phyloP scores from a whole-genome alignment of 2,888 invertebrate species.

The Torymus auratus region DNA sequence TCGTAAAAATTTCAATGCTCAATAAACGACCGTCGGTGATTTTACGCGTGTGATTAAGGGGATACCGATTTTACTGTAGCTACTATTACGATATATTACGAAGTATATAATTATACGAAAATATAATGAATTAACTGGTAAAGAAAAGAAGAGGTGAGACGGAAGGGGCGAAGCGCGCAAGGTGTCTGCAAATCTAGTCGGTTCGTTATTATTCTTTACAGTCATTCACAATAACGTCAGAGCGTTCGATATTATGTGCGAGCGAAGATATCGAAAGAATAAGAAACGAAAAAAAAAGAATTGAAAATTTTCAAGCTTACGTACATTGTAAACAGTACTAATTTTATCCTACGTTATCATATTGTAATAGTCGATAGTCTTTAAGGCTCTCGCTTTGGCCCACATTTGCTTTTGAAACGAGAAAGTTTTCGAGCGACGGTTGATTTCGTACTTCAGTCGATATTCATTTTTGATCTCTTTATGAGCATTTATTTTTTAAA shows the following conservation, averaged over 20 bases:
- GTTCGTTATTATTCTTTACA: conserved; percentile 33
- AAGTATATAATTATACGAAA: conserved; percentile 29
- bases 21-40: conserved; percentile 26
- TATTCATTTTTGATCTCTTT: neutral
- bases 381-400: conserved; percentile 38
- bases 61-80: conserved; percentile 45
- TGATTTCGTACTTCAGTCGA: neutral
- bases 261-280: conserved; percentile 31
- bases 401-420: conserved; percentile 32
- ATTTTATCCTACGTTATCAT: conserved; percentile 27
- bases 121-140: conserved; percentile 36
- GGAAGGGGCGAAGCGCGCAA: neutral
- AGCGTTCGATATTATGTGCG: conserved; percentile 44
- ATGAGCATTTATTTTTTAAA: no score
- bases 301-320: conserved; percentile 35
- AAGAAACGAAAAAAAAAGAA: neutral
- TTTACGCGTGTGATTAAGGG: conserved; percentile 43
- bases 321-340: conserved; percentile 29
- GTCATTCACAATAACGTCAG: conserved; percentile 27
- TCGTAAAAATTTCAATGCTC: conserved; percentile 27
- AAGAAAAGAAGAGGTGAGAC: neutral
- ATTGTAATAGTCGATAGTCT: conserved; percentile 39
- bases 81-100: conserved; percentile 26
- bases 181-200: conserved; percentile 34
- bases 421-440: conserved; percentile 11